Evolutionary conservation across 2,888 invertebrate genomes (phyloP).

Genomic region (Rotaria sp.): DNA sequence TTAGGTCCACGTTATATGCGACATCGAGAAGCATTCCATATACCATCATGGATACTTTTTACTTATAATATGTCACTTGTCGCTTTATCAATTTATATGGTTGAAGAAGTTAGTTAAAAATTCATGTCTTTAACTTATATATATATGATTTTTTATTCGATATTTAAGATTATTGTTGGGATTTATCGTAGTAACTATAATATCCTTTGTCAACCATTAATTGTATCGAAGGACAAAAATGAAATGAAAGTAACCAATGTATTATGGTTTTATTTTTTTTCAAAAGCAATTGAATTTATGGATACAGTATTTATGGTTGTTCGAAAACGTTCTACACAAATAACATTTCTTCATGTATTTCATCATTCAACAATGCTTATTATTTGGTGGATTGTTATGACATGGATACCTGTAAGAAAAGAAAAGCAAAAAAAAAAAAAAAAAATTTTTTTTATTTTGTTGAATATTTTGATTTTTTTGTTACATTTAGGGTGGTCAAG

Average conservation of each 20-base stretch:
- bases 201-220: conserved; percentile 48
- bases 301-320: conserved; percentile 71
- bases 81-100: conserved; percentile 73
- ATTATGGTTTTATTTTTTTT: conserved; percentile 54
- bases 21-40: conserved; percentile 67
- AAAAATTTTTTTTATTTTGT: neutral
- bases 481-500: conserved; percentile 49
- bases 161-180: conserved; percentile 49
- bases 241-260: conserved; percentile 51
- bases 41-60: conserved; percentile 69
- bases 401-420: conserved; percentile 47
- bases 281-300: conserved; percentile 53
- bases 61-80: conserved; percentile 79
- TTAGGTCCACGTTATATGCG: conserved; percentile 74
- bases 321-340: conserved; percentile 78
- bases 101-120: conserved; percentile 62
- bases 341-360: conserved; percentile 84
- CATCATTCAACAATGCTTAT: conserved; percentile 89
- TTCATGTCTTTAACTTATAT: neutral
- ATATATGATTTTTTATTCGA: conserved; percentile 43
- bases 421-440: too few relatives aligned
- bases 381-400: conserved; percentile 83
- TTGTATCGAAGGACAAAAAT: conserved; percentile 46
- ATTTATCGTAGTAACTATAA: conserved; percentile 47
- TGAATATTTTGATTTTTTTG: conserved; percentile 71